A percentile compares a stretch with the other conserved stretches of the same genome.
These are phyloP conservation scores for Neodiprion lecontei DNA, from an alignment of 1,140 invertebrate genomes.

Conservation along the genomic window DNA sequence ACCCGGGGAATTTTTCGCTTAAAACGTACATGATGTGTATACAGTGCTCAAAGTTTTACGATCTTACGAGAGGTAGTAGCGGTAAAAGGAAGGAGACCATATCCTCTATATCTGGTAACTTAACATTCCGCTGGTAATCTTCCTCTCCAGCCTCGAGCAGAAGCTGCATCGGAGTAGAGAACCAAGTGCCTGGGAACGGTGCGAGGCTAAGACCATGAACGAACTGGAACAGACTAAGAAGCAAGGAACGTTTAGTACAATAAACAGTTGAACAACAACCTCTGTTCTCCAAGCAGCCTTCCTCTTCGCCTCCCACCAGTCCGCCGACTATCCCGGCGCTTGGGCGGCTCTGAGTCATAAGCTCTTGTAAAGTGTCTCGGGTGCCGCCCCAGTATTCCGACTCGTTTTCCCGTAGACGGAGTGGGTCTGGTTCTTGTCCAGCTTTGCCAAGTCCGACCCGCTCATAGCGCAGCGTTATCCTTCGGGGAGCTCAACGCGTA, in stretches of 20 bases:
- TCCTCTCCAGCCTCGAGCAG: not conserved
- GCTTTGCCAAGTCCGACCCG: not conserved
- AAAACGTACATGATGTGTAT: not conserved
- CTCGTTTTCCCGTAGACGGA: not conserved
- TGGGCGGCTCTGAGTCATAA: not conserved
- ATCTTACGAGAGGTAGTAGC: not conserved
- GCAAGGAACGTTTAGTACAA: slow-evolving; percentile 1
- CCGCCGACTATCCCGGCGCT: not conserved
- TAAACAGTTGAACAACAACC: slow-evolving; percentile 7
- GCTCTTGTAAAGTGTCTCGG: slow-evolving; percentile 6
- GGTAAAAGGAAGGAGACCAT: not conserved
- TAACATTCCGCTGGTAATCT: slow-evolving; percentile 1
- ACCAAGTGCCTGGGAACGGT: slow-evolving; percentile 4
- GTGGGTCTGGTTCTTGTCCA: slow-evolving; percentile 4
- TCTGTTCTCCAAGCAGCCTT: not conserved
- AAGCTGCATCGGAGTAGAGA: not conserved
- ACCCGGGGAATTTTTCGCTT: not conserved
- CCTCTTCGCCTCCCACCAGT: not conserved
- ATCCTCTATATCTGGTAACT: not conserved
- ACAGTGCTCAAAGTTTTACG: not conserved
- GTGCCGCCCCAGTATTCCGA: not conserved
- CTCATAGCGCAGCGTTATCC: not conserved
- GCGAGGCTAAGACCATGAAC: slow-evolving; percentile 2
- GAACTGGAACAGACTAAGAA: not conserved
- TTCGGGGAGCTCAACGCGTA: not conserved